These are phyloP conservation scores for Fopius arisanus DNA, from an alignment of 1,140 invertebrate species.

Conservation along the genomic window DNA sequence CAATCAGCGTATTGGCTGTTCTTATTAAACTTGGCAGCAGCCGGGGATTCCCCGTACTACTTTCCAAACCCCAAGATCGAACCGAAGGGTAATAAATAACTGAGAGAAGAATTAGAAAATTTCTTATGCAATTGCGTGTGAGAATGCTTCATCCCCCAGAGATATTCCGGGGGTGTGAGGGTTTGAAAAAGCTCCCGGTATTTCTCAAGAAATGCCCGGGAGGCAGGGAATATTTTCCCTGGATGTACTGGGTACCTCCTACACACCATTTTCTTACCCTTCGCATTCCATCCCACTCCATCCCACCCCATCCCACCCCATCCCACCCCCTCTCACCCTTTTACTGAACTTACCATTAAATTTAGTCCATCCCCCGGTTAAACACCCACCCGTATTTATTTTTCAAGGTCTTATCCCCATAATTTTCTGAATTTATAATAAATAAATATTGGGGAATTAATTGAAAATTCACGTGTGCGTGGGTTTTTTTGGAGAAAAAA, in stretches of 20 bases:
- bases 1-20: constrained; percentile 57
- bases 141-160: neutral
- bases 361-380: constrained; percentile 59
- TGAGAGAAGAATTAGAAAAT: too few species aligned
- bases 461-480: too few species aligned
- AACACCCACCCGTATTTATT: constrained; percentile 55
- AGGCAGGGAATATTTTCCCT: neutral
- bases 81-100: too few species aligned
- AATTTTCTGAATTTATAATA: neutral
- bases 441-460: too few species aligned
- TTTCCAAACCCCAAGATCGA: too few species aligned
- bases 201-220: constrained; percentile 5
- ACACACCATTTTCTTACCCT: constrained; percentile 4
- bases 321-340: constrained; percentile 51
- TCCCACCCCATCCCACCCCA: constrained; percentile 2
- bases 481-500: too few species aligned
- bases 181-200: neutral
- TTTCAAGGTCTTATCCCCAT: constrained; percentile 8
- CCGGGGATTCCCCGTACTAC: too few species aligned
- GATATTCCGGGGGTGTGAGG: neutral
- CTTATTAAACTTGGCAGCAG: constrained; percentile 56
- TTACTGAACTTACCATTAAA: constrained; percentile 59
- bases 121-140: neutral
- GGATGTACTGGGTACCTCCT: neutral
- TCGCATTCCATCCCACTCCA: neutral